A percentile compares a stretch with the other conserved stretches of the same genome.
Evolutionary conservation across 2,888 invertebrate species (phyloP).

Genomic region (Acronicta aceris): DNA sequence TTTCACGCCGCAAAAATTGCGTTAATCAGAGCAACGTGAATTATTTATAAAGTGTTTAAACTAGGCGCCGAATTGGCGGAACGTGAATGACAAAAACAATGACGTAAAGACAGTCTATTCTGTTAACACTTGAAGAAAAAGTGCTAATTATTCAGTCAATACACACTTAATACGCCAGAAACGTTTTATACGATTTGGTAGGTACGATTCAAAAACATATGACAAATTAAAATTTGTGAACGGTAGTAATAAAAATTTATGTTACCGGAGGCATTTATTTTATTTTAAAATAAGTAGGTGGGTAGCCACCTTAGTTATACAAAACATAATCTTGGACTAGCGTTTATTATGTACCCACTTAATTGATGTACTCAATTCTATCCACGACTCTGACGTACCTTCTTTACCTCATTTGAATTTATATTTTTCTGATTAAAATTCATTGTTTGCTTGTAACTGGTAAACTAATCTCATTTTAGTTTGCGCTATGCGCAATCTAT

Average conservation of each 20-base stretch:
- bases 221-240: background rate
- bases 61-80: conserved; percentile 22
- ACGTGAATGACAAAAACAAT: conserved; percentile 51
- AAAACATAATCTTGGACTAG: conserved; percentile 17
- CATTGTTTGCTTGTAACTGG: conserved; percentile 16
- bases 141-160: conserved; percentile 54
- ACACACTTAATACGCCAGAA: conserved; percentile 36
- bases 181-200: conserved; percentile 21
- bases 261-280: no score
- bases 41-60: conserved; percentile 47
- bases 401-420: conserved; percentile 18
- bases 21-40: conserved; percentile 42
- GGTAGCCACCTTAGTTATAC: no score
- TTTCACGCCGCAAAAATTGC: conserved; percentile 32
- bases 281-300: no score
- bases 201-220: conserved; percentile 4
- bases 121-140: conserved; percentile 55
- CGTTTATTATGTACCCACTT: conserved; percentile 34
- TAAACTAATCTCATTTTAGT: conserved; percentile 23
- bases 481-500: conserved; percentile 6
- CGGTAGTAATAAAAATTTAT: background rate
- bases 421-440: conserved; percentile 34
- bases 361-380: conserved; percentile 30
- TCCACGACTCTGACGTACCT: conserved; percentile 11
- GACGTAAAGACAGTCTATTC: conserved; percentile 50